Evolutionary conservation across 2,113 vertebrate species (phyloP).

Genomic region (Steatornis caripensis): DNA sequence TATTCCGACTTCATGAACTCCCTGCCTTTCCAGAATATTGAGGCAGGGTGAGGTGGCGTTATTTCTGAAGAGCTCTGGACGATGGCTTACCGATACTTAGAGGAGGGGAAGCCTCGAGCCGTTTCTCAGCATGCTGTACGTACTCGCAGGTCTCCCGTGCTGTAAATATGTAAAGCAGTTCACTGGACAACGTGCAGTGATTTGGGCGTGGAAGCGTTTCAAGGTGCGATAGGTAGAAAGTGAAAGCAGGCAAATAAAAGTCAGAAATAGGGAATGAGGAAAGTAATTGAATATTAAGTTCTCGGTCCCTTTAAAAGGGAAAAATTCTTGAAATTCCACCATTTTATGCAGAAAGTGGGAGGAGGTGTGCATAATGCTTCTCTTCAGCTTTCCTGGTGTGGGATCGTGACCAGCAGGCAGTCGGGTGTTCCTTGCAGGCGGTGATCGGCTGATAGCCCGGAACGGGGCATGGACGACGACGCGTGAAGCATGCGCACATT

Average conservation of each 20-base stretch:
- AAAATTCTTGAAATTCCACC: background rate
- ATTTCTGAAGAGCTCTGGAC: background rate
- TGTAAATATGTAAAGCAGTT: background rate
- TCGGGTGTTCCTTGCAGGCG: background rate
- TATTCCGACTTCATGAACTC: background rate
- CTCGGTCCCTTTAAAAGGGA: background rate
- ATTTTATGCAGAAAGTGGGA: background rate
- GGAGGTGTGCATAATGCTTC: background rate
- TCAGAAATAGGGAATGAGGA: background rate
- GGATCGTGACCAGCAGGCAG: background rate
- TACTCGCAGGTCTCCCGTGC: background rate
- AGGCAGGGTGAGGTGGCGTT: background rate
- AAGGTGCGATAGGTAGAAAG: background rate
- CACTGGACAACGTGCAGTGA: rapidly evolving
- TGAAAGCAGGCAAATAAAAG: background rate
- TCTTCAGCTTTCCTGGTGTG: background rate
- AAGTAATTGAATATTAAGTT: background rate
- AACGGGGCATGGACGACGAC: background rate
- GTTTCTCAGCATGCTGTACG: background rate
- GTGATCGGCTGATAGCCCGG: background rate
- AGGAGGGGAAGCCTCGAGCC: background rate
- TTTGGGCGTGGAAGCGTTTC: background rate
- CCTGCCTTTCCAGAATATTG: background rate
- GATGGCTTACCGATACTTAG: background rate
- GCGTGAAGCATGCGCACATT: background rate